Conservation (phyloP, 2,797 vertebrate species). For the Pteropus rufus region DNA sequence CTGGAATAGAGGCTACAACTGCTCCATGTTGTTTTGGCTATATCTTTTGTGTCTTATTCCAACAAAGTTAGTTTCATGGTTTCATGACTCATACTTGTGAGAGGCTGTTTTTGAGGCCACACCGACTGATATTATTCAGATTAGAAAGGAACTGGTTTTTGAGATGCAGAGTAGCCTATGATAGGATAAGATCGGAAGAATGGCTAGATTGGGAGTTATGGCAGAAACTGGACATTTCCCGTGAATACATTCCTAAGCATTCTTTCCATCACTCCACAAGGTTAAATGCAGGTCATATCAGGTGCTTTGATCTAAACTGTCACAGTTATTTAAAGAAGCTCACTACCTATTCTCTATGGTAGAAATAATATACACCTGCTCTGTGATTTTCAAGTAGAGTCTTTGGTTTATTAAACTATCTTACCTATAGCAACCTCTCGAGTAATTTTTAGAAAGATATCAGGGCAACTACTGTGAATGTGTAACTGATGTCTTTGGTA, state of each 20-base stretch:
- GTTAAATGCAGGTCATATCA: constrained; percentile 7
- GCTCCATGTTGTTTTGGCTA: not conserved
- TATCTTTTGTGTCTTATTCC: not conserved
- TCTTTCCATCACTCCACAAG: not conserved
- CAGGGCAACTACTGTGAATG: not conserved
- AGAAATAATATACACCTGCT: constrained; percentile 27
- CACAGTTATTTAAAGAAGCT: constrained; percentile 58
- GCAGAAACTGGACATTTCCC: not conserved
- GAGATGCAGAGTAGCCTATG: not conserved
- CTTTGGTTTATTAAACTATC: constrained; percentile 49
- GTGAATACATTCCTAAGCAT: not conserved
- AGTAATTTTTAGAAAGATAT: constrained; percentile 14
- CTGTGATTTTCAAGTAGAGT: not conserved
- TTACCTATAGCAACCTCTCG: not conserved
- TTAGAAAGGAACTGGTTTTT: not conserved
- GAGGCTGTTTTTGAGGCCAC: not conserved
- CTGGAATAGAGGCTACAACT: not conserved
- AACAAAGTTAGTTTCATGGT: not conserved
- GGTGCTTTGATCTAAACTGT: constrained; percentile 39
- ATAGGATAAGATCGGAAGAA: not conserved
- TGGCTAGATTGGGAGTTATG: not conserved
- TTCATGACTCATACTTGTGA: not conserved
- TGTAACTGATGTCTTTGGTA: constrained; percentile 30
- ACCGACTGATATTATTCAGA: not conserved
- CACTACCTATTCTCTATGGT: not conserved